Evolutionary conservation across 2,888 invertebrate species (phyloP).

Genomic region (Byasa hedistus): DNA sequence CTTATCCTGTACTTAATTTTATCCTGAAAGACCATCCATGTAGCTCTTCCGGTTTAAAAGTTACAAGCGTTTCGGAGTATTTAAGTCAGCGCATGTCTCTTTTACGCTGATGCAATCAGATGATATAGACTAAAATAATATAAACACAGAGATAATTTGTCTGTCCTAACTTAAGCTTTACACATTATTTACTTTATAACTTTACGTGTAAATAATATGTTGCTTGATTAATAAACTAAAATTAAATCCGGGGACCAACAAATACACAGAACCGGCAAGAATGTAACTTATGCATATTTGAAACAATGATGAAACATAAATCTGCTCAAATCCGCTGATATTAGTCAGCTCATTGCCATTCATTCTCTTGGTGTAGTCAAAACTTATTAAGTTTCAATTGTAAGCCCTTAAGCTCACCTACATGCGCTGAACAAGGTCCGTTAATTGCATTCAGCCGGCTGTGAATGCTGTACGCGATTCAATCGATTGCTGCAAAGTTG

Average conservation of each 20-base stretch:
- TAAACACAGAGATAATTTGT: too few relatives aligned
- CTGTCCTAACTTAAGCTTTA: too few relatives aligned
- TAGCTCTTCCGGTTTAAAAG: too few relatives aligned
- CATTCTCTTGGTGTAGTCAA: constrained; percentile 7
- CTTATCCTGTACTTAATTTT: too few relatives aligned
- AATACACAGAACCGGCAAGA: not conserved
- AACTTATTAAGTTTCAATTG: constrained; percentile 17
- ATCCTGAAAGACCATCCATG: too few relatives aligned
- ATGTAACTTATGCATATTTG: constrained; percentile 7
- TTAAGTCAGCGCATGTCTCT: too few relatives aligned
- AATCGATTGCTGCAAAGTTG: not conserved
- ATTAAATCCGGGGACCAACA: not conserved
- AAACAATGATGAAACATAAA: constrained; percentile 20
- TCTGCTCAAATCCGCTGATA: constrained; percentile 15
- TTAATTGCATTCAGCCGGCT: constrained; percentile 22
- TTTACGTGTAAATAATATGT: not conserved
- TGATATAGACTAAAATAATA: too few relatives aligned
- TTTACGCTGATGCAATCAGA: too few relatives aligned
- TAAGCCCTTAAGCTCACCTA: constrained; percentile 20
- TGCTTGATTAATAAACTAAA: not conserved
- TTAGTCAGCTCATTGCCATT: constrained; percentile 22
- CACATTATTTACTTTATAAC: too few relatives aligned
- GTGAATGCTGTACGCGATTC: not conserved
- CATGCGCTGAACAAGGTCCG: constrained; percentile 20
- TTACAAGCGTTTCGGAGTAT: too few relatives aligned